Base-by-base conservation (phyloP, 2,113 vertebrate species). In the Parotia lawesii region DNA sequence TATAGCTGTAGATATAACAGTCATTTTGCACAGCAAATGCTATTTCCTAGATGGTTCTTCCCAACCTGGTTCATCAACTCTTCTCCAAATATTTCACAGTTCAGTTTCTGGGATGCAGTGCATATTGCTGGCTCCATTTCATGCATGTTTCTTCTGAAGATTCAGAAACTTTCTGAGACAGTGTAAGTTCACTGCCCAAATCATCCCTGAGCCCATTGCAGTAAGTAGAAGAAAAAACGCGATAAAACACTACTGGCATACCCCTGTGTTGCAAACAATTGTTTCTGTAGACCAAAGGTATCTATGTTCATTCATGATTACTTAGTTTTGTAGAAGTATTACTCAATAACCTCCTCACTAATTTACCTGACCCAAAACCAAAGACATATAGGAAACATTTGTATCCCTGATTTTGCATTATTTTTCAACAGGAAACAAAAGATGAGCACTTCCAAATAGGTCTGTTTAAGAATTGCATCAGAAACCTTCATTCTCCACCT, bases 121-220 rank as follows among this genome's bases (percentile, higher is more conserved):
- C 10, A 19, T 57, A 28, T 21, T n/a, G 21, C 10, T 81, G 6
- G 2, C 19, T 62, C 23, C 11, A 38, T 47, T 74, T 58, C 5
- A 50, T 25, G 5, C 3, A 62, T 35, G 3, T 31, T 87, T 71
- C 25, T 38, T 80, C 33, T 21, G 13, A 79, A 73, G 47, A 33
- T 15, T 86, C 42, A 35, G 17, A 57, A n/a, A 40, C 9, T 57
- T 86, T 76, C 35, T 61, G 20, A 70, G 54, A 13, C 8, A 61
- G 9, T 64, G 51, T 67, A 81, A 53, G 29, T 45, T 74, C 22
- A 38, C 15, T 0, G 0, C 22, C 8, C 2, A 38, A 66, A 84
- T 29, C 0, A 0, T 17, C 3, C 18, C 44, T 25, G 31, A 73
- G 4, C 1, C 1, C 9, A 19, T 0, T 13, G 17, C 75, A 47